Evolutionary conservation across 2,888 invertebrate species (phyloP).

Genomic region (Mactromeris polynyma): DNA sequence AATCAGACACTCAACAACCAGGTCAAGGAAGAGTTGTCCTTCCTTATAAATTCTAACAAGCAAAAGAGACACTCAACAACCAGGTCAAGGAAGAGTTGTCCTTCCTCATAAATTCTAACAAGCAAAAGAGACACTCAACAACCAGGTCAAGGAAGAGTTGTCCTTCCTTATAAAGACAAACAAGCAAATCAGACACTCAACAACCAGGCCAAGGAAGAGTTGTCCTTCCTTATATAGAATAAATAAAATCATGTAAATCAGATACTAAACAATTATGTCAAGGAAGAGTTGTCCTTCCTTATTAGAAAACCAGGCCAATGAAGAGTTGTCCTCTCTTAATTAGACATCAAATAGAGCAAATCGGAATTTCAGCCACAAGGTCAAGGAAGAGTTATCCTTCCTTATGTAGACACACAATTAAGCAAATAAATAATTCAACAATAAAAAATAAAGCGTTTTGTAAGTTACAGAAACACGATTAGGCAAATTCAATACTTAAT

Average conservation of each 20-base stretch:
- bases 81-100: background rate
- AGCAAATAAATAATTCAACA: background rate
- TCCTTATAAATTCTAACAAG: background rate
- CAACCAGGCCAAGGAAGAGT: background rate
- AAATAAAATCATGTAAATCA: background rate
- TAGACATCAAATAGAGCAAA: background rate
- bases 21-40: slow-evolving; percentile 8
- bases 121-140: background rate
- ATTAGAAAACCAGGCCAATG: background rate
- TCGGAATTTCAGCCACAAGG: background rate
- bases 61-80: background rate
- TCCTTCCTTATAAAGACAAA: background rate
- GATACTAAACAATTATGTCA: background rate
- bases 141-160: background rate
- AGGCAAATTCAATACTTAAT: background rate
- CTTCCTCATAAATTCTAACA: background rate
- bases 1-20: background rate
- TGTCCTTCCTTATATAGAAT: background rate
- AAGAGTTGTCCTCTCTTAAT: background rate
- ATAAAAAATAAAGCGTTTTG: no score
- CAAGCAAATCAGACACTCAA: background rate
- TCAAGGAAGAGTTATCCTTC: background rate
- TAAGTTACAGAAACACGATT: no score
- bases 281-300: background rate
- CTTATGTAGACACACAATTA: background rate